Evolutionary conservation across 2,888 invertebrate species (phyloP).

Genomic region (Hydropsyche betteni): DNA sequence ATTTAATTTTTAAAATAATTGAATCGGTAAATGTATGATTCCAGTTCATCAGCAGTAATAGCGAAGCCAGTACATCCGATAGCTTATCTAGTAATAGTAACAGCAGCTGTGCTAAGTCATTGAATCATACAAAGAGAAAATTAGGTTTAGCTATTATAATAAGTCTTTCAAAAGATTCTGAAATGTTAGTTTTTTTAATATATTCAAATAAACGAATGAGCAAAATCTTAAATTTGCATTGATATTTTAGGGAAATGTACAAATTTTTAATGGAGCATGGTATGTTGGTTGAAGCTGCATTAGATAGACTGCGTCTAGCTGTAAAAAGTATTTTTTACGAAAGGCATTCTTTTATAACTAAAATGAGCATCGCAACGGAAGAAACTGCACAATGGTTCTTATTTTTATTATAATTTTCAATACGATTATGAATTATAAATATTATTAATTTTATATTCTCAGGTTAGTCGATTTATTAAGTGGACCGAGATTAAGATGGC

Average conservation of each 20-base stretch:
- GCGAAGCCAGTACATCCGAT: slow-evolving; percentile 50
- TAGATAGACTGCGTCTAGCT: slow-evolving; percentile 74
- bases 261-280: slow-evolving; percentile 83
- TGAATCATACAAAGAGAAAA: slow-evolving; percentile 60
- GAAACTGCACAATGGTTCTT: slow-evolving; percentile 62
- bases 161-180: slow-evolving; percentile 65
- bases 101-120: slow-evolving; percentile 51
- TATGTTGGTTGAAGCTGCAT: slow-evolving; percentile 75
- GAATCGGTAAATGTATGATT: background rate
- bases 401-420: background rate
- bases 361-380: slow-evolving; percentile 58
- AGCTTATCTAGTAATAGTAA: slow-evolving; percentile 46
- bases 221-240: slow-evolving; percentile 36
- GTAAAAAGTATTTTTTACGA: slow-evolving; percentile 72
- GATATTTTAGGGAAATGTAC: slow-evolving; percentile 69
- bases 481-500: slow-evolving; percentile 71
- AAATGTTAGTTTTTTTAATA: slow-evolving; percentile 59
- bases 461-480: slow-evolving; percentile 75
- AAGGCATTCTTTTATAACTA: slow-evolving; percentile 61
- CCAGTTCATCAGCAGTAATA: slow-evolving; percentile 51
- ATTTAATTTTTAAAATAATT: slow-evolving; percentile 43
- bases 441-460: slow-evolving; percentile 34
- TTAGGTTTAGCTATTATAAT: slow-evolving; percentile 75
- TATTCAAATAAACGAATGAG: slow-evolving; percentile 7
- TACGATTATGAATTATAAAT: background rate